These are phyloP conservation scores for Lingula anatina DNA, from an alignment of 2,888 invertebrate species.

Conservation along the genomic window DNA sequence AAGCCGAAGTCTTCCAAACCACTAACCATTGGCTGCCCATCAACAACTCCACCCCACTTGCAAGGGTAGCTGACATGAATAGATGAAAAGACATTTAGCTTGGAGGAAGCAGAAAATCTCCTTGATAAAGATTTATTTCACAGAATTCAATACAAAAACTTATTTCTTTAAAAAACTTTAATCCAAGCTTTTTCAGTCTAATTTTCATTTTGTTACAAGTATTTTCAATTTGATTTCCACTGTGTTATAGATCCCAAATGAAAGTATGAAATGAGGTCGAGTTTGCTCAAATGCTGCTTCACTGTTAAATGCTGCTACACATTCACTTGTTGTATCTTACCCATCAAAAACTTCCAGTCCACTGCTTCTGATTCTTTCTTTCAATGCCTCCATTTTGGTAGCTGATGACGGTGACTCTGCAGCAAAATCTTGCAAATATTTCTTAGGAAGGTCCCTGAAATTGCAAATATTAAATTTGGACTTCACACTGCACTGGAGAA, in stretches of 20 bases:
- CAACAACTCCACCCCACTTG: slow-evolving; percentile 46
- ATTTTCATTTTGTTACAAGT: too few relatives aligned
- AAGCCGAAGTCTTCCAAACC: slow-evolving; percentile 49
- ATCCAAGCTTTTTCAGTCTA: too few relatives aligned
- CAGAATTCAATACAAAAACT: background rate
- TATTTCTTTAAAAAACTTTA: too few relatives aligned
- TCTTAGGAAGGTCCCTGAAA: slow-evolving; percentile 40
- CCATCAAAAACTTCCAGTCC: slow-evolving; percentile 46
- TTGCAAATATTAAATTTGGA: too few relatives aligned
- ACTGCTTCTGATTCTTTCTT: slow-evolving; percentile 32
- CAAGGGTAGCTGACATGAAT: slow-evolving; percentile 50
- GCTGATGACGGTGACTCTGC: slow-evolving; percentile 25
- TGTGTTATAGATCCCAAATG: too few relatives aligned
- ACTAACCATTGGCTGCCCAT: slow-evolving; percentile 42
- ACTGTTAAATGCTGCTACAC: background rate
- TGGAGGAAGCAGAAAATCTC: background rate
- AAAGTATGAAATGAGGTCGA: too few relatives aligned
- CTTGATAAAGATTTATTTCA: background rate
- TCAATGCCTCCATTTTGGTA: slow-evolving; percentile 33
- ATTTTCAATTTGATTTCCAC: too few relatives aligned
- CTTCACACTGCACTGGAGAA: too few relatives aligned
- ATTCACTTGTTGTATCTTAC: slow-evolving; percentile 18
- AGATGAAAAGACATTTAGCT: background rate
- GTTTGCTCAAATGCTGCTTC: too few relatives aligned
- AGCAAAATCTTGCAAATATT: slow-evolving; percentile 31